Evolutionary conservation across 2,797 vertebrate genomes (phyloP), one percentile per base, ranked within the genome.

Genomic region (Falco novaeseelandiae): DNA sequence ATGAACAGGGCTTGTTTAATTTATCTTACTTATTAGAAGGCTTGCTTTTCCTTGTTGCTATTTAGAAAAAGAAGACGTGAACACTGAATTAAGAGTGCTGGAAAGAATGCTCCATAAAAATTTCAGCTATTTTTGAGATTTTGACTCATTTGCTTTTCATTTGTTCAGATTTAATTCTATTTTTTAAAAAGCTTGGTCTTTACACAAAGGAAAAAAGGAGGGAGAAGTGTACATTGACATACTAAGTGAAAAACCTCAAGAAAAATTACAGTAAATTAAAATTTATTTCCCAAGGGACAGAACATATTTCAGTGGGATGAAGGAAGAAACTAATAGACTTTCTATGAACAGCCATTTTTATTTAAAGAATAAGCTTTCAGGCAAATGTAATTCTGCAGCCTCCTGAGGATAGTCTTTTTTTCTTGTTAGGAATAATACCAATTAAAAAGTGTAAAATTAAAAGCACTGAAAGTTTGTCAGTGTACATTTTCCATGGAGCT

Each of bases 281-380:
- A 97, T 98, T 96, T 97, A 98, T 98, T 97, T 98, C 98, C 96
- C 97, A 90, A 87, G 96, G 97, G 96, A 96, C 44, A 89, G 97
- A 97, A 97, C 95, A 97, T 96, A 96, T 97, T 98, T 98, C 96
- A 96, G 84, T 95, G 90, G 93, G 96, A 97, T 74, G 89, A 97
- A 97, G 96, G 81, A 95, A 96, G 97, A 94, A 97, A 96, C 95
- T 91, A 96, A 97, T 93, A 97, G 96, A 97, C 83, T 94, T 96
- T 93, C 97, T 97, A 94, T 85, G 91, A 97, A 97, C 79, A 94
- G 90, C 79, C 55, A 89, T 96, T 95, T 97, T 97, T 97, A 97
- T 97, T 96, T 97, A 96, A 97, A 97, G 96, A 97, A 92, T 92
- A 92, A 78, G 96, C 98, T 98, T 98, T 98, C 97, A 97, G 97